phyloP scores from a whole-genome alignment of 2,888 invertebrate genomes.

The Pilophorus perplexus region DNA sequence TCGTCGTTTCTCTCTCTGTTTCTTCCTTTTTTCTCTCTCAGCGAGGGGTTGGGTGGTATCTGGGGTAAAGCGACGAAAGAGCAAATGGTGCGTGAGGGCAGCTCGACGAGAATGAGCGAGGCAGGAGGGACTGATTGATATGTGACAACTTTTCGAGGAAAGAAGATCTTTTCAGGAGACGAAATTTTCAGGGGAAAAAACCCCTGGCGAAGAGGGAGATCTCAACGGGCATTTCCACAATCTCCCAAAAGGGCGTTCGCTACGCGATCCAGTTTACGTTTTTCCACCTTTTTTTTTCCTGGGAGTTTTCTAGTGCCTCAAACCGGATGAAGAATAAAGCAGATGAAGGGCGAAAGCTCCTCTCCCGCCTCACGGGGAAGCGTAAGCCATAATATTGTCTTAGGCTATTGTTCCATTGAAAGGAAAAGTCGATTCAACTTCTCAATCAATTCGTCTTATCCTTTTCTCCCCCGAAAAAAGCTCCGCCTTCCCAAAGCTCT shows the following conservation, averaged over 20 bases:
- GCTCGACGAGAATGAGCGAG: neutral
- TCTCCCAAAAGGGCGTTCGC: no score
- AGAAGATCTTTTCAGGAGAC: neutral
- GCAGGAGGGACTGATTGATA: slow-evolving; percentile 5
- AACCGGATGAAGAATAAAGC: neutral
- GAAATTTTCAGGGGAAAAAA: neutral
- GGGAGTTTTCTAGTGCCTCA: neutral
- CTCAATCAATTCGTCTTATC: slow-evolving; percentile 20
- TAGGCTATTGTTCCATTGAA: slow-evolving; percentile 30
- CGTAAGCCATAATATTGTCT: slow-evolving; percentile 27
- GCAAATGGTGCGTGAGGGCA: neutral
- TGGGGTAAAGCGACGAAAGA: neutral
- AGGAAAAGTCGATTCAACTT: slow-evolving; percentile 19
- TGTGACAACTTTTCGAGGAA: slow-evolving; percentile 10
- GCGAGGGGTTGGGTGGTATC: no score
- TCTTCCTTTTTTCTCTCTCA: no score
- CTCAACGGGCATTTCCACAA: no score
- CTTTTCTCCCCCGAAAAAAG: neutral
- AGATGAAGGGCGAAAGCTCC: neutral
- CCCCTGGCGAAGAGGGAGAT: neutral
- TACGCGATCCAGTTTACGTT: slow-evolving; percentile 5
- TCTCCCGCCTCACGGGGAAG: neutral
- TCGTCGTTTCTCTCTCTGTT: no score
- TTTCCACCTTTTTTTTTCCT: neutral
- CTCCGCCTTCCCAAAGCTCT: no score